Evolutionary conservation across 2,797 vertebrate genomes (phyloP), one percentile per base, ranked within the genome.

Genomic region (Microctenopoma steveboyesi): DNA sequence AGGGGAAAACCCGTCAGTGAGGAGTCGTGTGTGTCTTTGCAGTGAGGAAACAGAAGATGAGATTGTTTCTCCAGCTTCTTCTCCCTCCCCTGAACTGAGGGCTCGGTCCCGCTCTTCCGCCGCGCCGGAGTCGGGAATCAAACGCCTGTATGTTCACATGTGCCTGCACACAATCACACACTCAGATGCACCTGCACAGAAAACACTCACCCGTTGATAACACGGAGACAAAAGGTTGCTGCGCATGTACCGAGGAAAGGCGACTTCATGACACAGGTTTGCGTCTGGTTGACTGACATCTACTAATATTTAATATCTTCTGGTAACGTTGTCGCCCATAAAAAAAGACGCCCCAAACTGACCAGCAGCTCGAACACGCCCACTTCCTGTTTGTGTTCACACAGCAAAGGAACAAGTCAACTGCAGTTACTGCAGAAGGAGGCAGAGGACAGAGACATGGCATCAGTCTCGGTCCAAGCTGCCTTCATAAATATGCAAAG

Each of bases 121-220:
- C 10, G 96, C 95, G 86, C 95, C 96, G 0, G 97, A 99, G 87
- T 99, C 98, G 0, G 96, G 98, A 85, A 99, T 99, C 93, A 98
- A 96, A 90, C 93, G 97, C 78, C 93, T 99, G 98, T 99, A 95
- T 88, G 98, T 98, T 28, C 53, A 47, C 45, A 25, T 2, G 22
- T 22, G 7, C 33, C 22, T 18, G 37, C 48, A 55, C 22, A 70
- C 73, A 45, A 57, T 2, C 50, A 33, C 51, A 12, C 43, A 37
- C 35, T 14, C 48, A 49, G 5, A 54, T 6, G 22, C 62, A 25
- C 2, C 22, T 33, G 39, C 67, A n/a, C 10, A 27, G 46, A 47
- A 51, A 56, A 42, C 64, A 57, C 66, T 42, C 28, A 3, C 37
- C 30, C n/a, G 37, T 35, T 43, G 14, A 25, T 35, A n/a, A 27